Percentiles rank a stretch among this genome's conserved stretches.
phyloP scores from a whole-genome alignment of 2,113 vertebrate species.

The Psammodynastes pulverulentus region DNA sequence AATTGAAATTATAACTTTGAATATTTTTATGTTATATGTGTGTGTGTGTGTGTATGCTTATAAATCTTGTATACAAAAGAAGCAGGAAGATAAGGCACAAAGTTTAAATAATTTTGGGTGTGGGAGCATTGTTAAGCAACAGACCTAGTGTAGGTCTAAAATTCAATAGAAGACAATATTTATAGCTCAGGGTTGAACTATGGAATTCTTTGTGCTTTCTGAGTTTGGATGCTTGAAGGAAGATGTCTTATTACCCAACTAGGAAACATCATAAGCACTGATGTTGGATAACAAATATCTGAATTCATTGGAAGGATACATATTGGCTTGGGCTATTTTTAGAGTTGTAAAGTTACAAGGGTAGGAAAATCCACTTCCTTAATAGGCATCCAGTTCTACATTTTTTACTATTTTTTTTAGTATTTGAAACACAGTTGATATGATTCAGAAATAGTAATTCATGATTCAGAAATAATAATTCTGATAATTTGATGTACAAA shows the following conservation, averaged over 20 bases:
- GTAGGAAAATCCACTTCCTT: neutral
- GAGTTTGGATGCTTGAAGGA: neutral
- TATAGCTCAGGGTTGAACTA: neutral
- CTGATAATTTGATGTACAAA: neutral
- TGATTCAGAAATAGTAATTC: neutral
- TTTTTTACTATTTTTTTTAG: neutral
- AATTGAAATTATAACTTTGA: neutral
- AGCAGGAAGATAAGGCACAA: neutral
- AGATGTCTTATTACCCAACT: neutral
- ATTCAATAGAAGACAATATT: neutral
- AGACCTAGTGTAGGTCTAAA: neutral
- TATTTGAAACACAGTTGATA: neutral
- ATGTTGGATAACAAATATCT: neutral
- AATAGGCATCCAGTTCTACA: neutral
- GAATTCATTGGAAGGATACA: neutral
- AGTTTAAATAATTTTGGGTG: neutral
- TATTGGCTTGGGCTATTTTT: neutral
- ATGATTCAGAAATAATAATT: neutral
- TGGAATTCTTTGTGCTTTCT: neutral
- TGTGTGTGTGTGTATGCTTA: neutral
- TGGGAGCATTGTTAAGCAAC: neutral
- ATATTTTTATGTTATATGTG: neutral
- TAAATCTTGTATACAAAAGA: neutral
- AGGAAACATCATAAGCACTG: neutral
- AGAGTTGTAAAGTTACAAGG: neutral